Conservation (phyloP, 2,113 vertebrate genomes). For the Meriones unguiculatus region DNA sequence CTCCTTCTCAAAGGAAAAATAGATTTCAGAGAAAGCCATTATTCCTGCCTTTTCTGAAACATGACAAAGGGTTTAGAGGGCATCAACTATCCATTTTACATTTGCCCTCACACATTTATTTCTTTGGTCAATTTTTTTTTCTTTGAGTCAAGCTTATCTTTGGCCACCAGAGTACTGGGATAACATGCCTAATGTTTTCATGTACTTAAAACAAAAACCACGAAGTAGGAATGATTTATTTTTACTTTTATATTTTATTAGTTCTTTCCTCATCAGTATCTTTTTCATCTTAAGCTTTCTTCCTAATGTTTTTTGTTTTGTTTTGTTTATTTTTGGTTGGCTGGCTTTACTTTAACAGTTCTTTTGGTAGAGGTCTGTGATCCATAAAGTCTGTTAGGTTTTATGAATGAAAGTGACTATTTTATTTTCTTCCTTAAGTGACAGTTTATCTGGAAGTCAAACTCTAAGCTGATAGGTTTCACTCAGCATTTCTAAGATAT, state of each 20-base stretch:
- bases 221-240: neutral
- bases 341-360: slow-evolving; percentile 24
- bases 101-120: neutral
- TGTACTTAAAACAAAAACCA: neutral
- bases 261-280: neutral
- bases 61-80: neutral
- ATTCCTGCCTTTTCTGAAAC: neutral
- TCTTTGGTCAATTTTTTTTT: neutral
- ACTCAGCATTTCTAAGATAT: slow-evolving; percentile 1
- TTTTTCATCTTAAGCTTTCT: neutral
- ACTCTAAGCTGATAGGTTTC: slow-evolving; percentile 22
- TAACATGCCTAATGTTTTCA: neutral
- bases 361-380: neutral
- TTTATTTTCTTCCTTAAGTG: slow-evolving; percentile 20
- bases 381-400: neutral
- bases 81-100: neutral
- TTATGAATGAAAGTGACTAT: slow-evolving; percentile 16
- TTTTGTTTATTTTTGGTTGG: neutral
- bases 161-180: neutral
- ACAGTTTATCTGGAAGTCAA: slow-evolving; percentile 40
- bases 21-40: neutral
- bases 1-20: neutral
- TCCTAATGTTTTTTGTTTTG: neutral
- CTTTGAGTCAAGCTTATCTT: neutral
- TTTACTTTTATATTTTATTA: neutral